Conservation (phyloP, 1,140 invertebrate genomes). For the Solenopsis fugax region DNA sequence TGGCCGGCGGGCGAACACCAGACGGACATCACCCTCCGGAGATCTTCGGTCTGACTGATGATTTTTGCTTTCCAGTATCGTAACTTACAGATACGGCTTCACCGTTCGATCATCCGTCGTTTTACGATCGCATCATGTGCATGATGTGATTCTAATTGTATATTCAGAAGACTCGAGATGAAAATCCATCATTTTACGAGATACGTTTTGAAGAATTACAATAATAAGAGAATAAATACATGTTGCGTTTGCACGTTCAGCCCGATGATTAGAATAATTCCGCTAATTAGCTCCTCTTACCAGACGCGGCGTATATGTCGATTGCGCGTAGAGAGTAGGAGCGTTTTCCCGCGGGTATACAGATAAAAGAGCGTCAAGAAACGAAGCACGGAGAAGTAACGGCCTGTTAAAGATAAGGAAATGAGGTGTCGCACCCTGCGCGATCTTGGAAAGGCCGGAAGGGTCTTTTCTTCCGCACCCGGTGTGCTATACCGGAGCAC, state of each 20-base stretch:
- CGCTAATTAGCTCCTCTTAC: slow-evolving; percentile 35
- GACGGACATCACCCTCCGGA: slow-evolving; percentile 84
- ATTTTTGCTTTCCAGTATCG: slow-evolving; percentile 73
- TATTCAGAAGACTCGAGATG: neutral
- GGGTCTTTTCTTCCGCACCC: slow-evolving; percentile 75
- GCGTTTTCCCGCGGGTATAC: slow-evolving; percentile 56
- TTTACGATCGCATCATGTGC: slow-evolving; percentile 32
- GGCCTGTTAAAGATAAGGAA: slow-evolving; percentile 87
- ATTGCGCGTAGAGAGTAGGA: slow-evolving; percentile 26
- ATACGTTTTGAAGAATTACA: neutral
- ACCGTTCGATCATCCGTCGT: slow-evolving; percentile 36
- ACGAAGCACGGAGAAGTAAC: slow-evolving; percentile 79
- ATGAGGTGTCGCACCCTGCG: slow-evolving; percentile 85
- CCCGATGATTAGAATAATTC: neutral
- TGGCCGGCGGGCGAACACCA: slow-evolving; percentile 84
- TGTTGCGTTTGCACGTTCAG: neutral
- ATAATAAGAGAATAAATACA: neutral
- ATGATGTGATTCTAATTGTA: neutral
- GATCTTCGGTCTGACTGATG: slow-evolving; percentile 85
- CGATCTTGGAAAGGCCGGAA: slow-evolving; percentile 73
- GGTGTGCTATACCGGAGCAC: slow-evolving; percentile 73
- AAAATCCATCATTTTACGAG: neutral
- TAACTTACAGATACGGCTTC: slow-evolving; percentile 40
- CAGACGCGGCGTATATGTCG: neutral
- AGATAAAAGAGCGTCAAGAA: slow-evolving; percentile 73